Conservation (phyloP, 2,888 invertebrate species). For the Adelphocoris suturalis region DNA sequence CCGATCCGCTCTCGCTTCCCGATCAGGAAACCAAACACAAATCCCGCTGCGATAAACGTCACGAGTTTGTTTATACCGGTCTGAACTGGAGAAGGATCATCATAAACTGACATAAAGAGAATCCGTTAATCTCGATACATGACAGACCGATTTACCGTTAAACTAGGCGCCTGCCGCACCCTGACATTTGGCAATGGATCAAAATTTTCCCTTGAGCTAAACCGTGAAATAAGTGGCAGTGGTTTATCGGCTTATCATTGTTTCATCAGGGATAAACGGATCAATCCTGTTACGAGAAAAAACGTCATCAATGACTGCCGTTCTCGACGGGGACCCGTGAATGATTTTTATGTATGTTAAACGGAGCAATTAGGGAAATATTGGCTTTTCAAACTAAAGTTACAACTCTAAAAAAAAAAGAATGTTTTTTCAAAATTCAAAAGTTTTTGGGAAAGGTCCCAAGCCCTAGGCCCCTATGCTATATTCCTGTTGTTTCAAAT, state of each 20-base stretch:
- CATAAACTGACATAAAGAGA: neutral
- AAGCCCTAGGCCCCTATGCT: too few relatives aligned
- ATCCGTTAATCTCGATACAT: neutral
- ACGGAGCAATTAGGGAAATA: too few relatives aligned
- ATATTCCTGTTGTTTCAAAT: too few relatives aligned
- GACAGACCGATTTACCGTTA: neutral
- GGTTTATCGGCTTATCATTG: neutral
- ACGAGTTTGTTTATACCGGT: constrained; percentile 16
- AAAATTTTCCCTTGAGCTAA: neutral
- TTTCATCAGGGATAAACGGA: too few relatives aligned
- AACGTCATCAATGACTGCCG: too few relatives aligned
- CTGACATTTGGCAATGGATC: neutral
- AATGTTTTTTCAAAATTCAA: too few relatives aligned
- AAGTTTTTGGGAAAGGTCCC: too few relatives aligned
- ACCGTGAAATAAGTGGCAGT: neutral
- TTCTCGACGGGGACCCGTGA: too few relatives aligned
- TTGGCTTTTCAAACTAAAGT: too few relatives aligned
- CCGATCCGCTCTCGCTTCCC: neutral
- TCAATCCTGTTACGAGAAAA: too few relatives aligned
- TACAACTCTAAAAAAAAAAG: too few relatives aligned
- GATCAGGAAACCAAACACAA: neutral
- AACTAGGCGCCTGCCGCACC: neutral
- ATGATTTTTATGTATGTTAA: too few relatives aligned
- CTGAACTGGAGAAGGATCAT: constrained; percentile 14
- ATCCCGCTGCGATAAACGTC: neutral